Evolutionary conservation across 2,888 invertebrate genomes (phyloP), one percentile per base, ranked within the genome.

Genomic region (Ophion ellenae): DNA sequence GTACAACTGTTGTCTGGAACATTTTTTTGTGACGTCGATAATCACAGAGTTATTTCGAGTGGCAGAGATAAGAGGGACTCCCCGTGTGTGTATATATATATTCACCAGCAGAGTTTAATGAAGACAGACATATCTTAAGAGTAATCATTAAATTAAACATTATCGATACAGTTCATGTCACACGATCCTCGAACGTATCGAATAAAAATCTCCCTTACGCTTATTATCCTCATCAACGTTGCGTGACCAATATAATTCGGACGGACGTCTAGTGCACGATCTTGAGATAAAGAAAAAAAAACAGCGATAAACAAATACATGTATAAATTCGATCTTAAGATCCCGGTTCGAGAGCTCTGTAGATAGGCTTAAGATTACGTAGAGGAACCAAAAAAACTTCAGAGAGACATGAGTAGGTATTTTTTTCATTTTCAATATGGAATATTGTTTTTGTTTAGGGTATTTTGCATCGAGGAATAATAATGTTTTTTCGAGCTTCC

Each of bases 201-300:
- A 84, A 87, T 84, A 70, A 75, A 82, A 83, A 82, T 87, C 63
- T 79, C 80, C 83, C 83, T 53, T 3, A 77, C 84, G 77, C 69
- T 6, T 24, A 14, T 40, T 53, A 61, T 81, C 11, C 53, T 78
- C 53, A 28, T 78, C 32, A 78, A 81, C 63, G 73, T 87, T 87
- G 80, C 81, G 86, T 82, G 69, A 88, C 89, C 87, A 88, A 87
- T 90, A 86, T 74, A 53, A 53, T 87, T 88, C 89, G 91, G 91
- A 91, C 91, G 91, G 91, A 91, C 90, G 83, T 89, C 89, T 90
- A 91, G 64, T 86, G 81, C 77, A 53, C 53, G 85, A 77, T 82
- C 61, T 28, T 40, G 59, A 24, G 79, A 40, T 40, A 40, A 79
- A 59, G 9, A 17, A n/a, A 71, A 36, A 57, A 69, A 70, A 75